Percentiles rank a stretch among this genome's conserved stretches.
These are phyloP conservation scores for Thysanoteuthis rhombus DNA, from an alignment of 2,888 invertebrate genomes.

Conservation along the genomic window DNA sequence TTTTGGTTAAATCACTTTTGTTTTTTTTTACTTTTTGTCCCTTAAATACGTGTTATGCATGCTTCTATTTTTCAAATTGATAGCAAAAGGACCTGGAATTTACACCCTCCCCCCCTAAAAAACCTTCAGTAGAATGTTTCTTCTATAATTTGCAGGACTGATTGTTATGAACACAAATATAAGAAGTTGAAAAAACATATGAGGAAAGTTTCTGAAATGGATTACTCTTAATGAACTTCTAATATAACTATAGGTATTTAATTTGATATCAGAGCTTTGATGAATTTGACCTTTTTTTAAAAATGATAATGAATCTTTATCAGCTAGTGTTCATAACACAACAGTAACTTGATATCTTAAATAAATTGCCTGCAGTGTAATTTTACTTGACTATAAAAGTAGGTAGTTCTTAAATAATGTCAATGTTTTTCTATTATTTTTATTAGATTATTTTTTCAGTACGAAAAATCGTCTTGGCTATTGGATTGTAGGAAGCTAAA, in stretches of 20 bases:
- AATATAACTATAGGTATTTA: neutral
- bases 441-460: too few species aligned
- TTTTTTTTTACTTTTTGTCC: too few species aligned
- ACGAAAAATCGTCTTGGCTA: neutral
- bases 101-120: neutral
- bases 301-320: too few species aligned
- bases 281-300: too few species aligned
- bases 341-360: too few species aligned
- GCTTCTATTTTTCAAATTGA: neutral
- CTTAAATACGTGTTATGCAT: neutral
- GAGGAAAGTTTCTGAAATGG: neutral
- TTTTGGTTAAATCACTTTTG: neutral
- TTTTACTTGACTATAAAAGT: too few species aligned
- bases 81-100: neutral
- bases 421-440: too few species aligned
- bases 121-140: neutral
- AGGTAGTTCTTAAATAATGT: too few species aligned
- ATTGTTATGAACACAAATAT: neutral
- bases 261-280: neutral
- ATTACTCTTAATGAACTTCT: neutral
- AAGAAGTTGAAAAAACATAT: neutral
- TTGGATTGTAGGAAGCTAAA: neutral
- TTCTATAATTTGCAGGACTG: neutral
- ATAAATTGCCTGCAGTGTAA: too few species aligned
- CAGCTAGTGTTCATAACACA: too few species aligned